Conservation (phyloP, 1,140 invertebrate species). For the Stenopsyche tienmushanensis region DNA sequence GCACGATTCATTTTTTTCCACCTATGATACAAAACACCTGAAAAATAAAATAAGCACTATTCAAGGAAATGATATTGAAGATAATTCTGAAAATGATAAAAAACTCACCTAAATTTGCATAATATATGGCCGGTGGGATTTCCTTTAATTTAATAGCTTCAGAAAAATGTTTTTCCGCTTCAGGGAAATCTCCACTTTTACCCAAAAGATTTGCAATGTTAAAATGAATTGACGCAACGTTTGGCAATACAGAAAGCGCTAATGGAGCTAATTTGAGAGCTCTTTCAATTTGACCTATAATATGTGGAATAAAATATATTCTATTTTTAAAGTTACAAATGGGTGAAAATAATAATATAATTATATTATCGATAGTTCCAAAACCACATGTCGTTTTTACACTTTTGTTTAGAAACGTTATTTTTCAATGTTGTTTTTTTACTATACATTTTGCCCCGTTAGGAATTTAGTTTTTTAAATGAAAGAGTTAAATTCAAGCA, state of each 20-base stretch:
- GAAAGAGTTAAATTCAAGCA: background rate
- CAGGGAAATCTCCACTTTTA: conserved; percentile 71
- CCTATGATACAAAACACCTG: conserved; percentile 90
- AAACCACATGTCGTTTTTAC: no score
- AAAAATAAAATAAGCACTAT: conserved; percentile 45
- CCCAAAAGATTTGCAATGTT: conserved; percentile 87
- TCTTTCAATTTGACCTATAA: conserved; percentile 62
- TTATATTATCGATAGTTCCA: no score
- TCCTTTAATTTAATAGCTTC: conserved; percentile 68
- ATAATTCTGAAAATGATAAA: conserved; percentile 12
- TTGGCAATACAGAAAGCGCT: conserved; percentile 68
- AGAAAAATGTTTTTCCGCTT: conserved; percentile 81
- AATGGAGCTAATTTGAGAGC: conserved; percentile 68
- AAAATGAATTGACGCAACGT: conserved; percentile 77
- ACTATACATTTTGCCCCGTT: no score
- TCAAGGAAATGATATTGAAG: conserved; percentile 18
- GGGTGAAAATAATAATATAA: no score
- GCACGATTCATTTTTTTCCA: conserved; percentile 82
- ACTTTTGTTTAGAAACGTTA: no score
- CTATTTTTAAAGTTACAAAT: background rate
- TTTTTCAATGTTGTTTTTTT: no score
- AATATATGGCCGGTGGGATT: conserved; percentile 67
- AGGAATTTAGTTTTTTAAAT: no score
- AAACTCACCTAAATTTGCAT: conserved; percentile 77
- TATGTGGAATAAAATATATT: background rate